phyloP scores from a whole-genome alignment of 1,140 invertebrate genomes.

The Achroia grisella region DNA sequence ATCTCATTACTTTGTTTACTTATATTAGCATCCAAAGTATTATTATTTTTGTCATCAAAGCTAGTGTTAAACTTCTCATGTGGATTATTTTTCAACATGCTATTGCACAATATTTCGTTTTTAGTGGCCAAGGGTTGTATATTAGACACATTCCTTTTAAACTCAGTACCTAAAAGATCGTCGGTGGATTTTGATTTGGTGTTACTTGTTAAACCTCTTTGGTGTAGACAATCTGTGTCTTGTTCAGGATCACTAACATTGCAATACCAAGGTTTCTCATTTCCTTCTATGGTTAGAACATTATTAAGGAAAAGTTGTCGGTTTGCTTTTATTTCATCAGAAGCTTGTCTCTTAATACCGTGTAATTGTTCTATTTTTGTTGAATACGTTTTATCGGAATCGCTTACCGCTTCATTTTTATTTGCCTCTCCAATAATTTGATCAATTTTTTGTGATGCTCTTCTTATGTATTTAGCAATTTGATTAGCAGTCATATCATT shows the following conservation, averaged over 20 bases:
- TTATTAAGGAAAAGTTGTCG: slow-evolving; percentile 59
- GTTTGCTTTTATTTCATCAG: slow-evolving; percentile 63
- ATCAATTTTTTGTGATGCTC: slow-evolving; percentile 73
- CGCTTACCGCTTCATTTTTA: slow-evolving; percentile 64
- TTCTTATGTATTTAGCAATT: slow-evolving; percentile 73
- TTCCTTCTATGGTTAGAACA: slow-evolving; percentile 49
- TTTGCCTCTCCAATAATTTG: slow-evolving; percentile 73
- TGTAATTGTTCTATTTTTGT: slow-evolving; percentile 67
- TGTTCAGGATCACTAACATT: slow-evolving; percentile 70
- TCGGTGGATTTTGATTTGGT: slow-evolving; percentile 57
- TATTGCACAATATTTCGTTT: slow-evolving; percentile 62
- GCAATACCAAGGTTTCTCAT: slow-evolving; percentile 69
- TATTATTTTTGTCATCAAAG: slow-evolving; percentile 53
- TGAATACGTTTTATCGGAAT: slow-evolving; percentile 61
- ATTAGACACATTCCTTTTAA: slow-evolving; percentile 17
- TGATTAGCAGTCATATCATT: slow-evolving; percentile 72
- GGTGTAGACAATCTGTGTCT: slow-evolving; percentile 55
- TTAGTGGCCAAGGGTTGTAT: slow-evolving; percentile 43
- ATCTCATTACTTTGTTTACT: slow-evolving; percentile 55
- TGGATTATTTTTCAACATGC: slow-evolving; percentile 35
- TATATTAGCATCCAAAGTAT: slow-evolving; percentile 43
- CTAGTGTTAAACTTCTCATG: slow-evolving; percentile 28
- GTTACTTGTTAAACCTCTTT: slow-evolving; percentile 40
- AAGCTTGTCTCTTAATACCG: slow-evolving; percentile 63
- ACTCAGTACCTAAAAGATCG: slow-evolving; percentile 43